phyloP scores from a whole-genome alignment of 2,888 invertebrate species.

The Leptinotarsa rubiginosa region DNA sequence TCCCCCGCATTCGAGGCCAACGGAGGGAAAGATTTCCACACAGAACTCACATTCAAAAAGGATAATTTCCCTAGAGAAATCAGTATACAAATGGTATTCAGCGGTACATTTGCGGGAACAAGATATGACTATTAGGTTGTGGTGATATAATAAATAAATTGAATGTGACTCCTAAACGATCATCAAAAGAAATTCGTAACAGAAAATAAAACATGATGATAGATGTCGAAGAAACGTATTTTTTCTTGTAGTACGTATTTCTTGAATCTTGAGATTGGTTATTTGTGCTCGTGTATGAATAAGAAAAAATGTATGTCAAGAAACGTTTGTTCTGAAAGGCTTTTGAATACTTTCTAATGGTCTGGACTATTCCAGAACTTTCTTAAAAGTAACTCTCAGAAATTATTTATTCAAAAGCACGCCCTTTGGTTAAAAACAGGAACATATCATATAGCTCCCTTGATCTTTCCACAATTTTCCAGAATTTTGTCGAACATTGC shows the following conservation, averaged over 20 bases:
- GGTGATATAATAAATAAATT: conserved; percentile 42
- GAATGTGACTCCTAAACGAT: conserved; percentile 26
- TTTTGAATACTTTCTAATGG: no score
- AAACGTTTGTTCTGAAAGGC: no score
- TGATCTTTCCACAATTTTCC: no score
- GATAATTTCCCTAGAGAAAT: conserved; percentile 66
- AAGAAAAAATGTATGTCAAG: not conserved
- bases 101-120: conserved; percentile 63
- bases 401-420: no score
- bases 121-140: conserved; percentile 53
- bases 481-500: no score
- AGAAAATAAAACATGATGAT: not conserved
- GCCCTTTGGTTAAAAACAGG: no score
- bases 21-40: conserved; percentile 36
- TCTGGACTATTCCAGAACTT: no score
- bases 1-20: conserved; percentile 30
- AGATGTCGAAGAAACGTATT: not conserved
- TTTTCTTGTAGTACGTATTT: not conserved
- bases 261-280: not conserved
- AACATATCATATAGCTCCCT: no score
- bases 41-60: conserved; percentile 54
- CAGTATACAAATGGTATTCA: conserved; percentile 62
- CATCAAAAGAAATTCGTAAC: not conserved
- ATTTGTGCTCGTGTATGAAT: not conserved
- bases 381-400: no score